These are phyloP conservation scores for Caenorhabditis sp. DNA, from an alignment of 2,888 invertebrate genomes.

Conservation along the genomic window DNA sequence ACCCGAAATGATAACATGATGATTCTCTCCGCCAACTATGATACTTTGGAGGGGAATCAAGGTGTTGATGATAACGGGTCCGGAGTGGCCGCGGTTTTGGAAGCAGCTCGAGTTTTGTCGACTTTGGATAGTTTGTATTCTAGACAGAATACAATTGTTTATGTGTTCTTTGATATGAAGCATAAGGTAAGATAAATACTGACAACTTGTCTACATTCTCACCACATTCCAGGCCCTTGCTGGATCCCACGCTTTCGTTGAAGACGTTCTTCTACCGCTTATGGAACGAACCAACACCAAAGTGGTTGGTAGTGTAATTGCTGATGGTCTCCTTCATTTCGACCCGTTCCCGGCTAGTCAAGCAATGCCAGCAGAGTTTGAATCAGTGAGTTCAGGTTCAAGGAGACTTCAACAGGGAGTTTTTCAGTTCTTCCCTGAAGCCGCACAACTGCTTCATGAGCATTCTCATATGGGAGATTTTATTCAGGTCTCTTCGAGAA, in stretches of 20 bases:
- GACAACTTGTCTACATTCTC: neutral
- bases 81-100: slow-evolving; percentile 71
- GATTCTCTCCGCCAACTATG: slow-evolving; percentile 72
- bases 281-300: slow-evolving; percentile 60
- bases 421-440: slow-evolving; percentile 69
- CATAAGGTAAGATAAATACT: slow-evolving; percentile 60
- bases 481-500: slow-evolving; percentile 67
- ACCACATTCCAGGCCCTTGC: slow-evolving; percentile 64
- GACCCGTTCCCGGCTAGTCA: slow-evolving; percentile 73
- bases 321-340: slow-evolving; percentile 71
- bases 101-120: slow-evolving; percentile 65
- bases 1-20: slow-evolving; percentile 67
- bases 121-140: slow-evolving; percentile 68
- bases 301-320: slow-evolving; percentile 62
- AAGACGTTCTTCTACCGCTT: slow-evolving; percentile 70
- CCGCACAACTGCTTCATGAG: slow-evolving; percentile 60
- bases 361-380: slow-evolving; percentile 69
- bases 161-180: slow-evolving; percentile 73
- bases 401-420: neutral
- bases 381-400: slow-evolving; percentile 53
- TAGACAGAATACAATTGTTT: slow-evolving; percentile 67
- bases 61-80: slow-evolving; percentile 75
- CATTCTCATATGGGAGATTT: slow-evolving; percentile 74
- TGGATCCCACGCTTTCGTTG: slow-evolving; percentile 73
- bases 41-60: slow-evolving; percentile 66